Evolutionary conservation across 2,797 vertebrate species (phyloP).

Genomic region (Notolabrus celidotus): DNA sequence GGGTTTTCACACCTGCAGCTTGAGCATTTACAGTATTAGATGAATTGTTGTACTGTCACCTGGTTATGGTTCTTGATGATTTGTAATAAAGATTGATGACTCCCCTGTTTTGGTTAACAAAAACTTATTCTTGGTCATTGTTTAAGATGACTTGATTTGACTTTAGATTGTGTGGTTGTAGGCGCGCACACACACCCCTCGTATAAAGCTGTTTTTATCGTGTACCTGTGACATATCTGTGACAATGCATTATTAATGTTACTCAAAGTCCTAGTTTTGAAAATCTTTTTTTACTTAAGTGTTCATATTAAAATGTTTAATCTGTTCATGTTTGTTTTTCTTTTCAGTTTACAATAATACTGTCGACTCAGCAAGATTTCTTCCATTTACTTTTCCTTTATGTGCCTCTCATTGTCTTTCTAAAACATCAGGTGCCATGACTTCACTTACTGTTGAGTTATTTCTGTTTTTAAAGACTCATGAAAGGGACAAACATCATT

Average conservation of each 20-base stretch:
- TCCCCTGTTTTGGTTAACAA: slow-evolving; percentile 79
- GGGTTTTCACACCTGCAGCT: slow-evolving; percentile 64
- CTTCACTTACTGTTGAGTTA: not conserved
- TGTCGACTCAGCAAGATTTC: slow-evolving; percentile 1
- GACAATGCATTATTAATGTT: slow-evolving; percentile 85
- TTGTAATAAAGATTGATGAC: slow-evolving; percentile 83
- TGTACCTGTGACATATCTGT: slow-evolving; percentile 83
- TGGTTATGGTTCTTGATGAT: slow-evolving; percentile 79
- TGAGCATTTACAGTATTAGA: slow-evolving; percentile 79
- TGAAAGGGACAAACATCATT: slow-evolving; percentile 23
- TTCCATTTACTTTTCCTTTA: not conserved
- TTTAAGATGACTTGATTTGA: slow-evolving; percentile 80
- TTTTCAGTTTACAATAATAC: slow-evolving; percentile 48
- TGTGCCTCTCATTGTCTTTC: slow-evolving; percentile 15
- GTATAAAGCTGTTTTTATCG: slow-evolving; percentile 80
- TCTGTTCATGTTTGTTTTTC: slow-evolving; percentile 76
- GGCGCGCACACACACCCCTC: slow-evolving; percentile 46
- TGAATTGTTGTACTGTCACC: slow-evolving; percentile 77
- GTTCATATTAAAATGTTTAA: slow-evolving; percentile 86
- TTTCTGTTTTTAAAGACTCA: slow-evolving; percentile 2
- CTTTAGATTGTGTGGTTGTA: slow-evolving; percentile 68
- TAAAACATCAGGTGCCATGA: slow-evolving; percentile 4
- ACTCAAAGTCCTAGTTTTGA: slow-evolving; percentile 84
- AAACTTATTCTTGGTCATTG: slow-evolving; percentile 80
- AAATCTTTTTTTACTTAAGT: slow-evolving; percentile 79